These are phyloP conservation scores for Drosophila kanekoi DNA, from an alignment of 2,888 invertebrate species.

Conservation along the genomic window DNA sequence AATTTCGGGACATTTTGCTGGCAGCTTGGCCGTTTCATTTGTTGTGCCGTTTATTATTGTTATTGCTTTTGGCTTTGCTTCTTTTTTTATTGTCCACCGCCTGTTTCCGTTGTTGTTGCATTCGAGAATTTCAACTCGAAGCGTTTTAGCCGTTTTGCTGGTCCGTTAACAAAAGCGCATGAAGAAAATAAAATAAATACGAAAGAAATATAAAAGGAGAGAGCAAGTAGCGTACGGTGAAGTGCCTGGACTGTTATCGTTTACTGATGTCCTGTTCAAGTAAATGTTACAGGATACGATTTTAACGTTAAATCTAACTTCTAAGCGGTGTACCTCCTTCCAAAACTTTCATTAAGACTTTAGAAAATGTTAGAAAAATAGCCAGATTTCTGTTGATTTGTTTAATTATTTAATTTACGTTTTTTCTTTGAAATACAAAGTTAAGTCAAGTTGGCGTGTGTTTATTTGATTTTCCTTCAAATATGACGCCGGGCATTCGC, in stretches of 20 bases:
- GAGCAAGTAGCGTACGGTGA: neutral
- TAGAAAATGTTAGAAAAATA: no score
- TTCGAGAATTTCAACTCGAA: conserved; percentile 67
- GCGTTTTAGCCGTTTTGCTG: conserved; percentile 75
- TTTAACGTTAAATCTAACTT: no score
- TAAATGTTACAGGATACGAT: neutral
- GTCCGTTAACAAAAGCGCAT: conserved; percentile 49
- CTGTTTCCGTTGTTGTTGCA: no score
- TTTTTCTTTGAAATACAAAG: neutral
- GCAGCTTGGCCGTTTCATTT: conserved; percentile 60
- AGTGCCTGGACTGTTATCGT: conserved; percentile 3
- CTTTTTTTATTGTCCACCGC: conserved; percentile 19
- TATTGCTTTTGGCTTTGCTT: conserved; percentile 56
- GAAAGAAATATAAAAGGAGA: neutral
- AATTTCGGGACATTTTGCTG: conserved; percentile 68
- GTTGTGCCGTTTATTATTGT: conserved; percentile 52
- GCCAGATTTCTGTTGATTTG: no score
- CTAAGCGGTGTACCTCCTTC: no score
- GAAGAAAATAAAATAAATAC: conserved; percentile 1
- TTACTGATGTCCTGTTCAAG: neutral
- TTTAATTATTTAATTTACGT: neutral
- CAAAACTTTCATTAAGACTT: no score
- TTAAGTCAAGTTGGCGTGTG: neutral
- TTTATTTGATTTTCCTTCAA: no score
- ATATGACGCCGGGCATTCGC: no score